Conservation (phyloP, 2,888 invertebrate genomes). For the Carcina quercana region DNA sequence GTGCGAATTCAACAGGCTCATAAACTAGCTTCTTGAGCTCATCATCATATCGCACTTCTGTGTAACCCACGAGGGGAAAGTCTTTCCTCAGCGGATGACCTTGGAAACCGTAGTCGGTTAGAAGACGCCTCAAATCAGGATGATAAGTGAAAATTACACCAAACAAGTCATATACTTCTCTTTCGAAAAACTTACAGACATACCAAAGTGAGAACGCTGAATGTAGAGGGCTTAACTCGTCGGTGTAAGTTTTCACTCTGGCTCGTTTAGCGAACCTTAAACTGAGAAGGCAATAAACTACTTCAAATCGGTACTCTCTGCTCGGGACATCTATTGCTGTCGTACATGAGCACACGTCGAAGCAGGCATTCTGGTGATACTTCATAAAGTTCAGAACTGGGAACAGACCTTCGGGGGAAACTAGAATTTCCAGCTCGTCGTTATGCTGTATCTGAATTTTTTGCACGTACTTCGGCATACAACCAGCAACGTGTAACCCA, state of each 20-base stretch:
- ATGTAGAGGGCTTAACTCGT: slow-evolving; percentile 53
- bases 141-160: slow-evolving; percentile 57
- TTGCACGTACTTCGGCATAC: slow-evolving; percentile 59
- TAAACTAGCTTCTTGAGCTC: slow-evolving; percentile 59
- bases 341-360: slow-evolving; percentile 37
- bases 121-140: slow-evolving; percentile 55
- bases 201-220: slow-evolving; percentile 44
- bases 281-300: slow-evolving; percentile 45
- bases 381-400: slow-evolving; percentile 48
- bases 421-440: slow-evolving; percentile 52
- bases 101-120: slow-evolving; percentile 60
- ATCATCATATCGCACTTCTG: slow-evolving; percentile 60
- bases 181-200: slow-evolving; percentile 39
- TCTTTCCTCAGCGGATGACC: slow-evolving; percentile 65
- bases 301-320: slow-evolving; percentile 52
- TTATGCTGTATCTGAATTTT: slow-evolving; percentile 54
- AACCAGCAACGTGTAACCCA: slow-evolving; percentile 56
- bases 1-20: slow-evolving; percentile 56
- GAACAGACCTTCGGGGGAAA: slow-evolving; percentile 49
- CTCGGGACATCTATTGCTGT: slow-evolving; percentile 59
- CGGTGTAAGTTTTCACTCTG: slow-evolving; percentile 55
- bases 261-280: slow-evolving; percentile 39
- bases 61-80: slow-evolving; percentile 56
- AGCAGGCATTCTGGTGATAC: slow-evolving; percentile 55
- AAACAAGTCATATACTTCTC: slow-evolving; percentile 62